A percentile compares a stretch with the other conserved stretches of the same genome.
These are phyloP conservation scores for Glomeris marginata DNA, from an alignment of 2,888 invertebrate genomes.

Conservation along the genomic window DNA sequence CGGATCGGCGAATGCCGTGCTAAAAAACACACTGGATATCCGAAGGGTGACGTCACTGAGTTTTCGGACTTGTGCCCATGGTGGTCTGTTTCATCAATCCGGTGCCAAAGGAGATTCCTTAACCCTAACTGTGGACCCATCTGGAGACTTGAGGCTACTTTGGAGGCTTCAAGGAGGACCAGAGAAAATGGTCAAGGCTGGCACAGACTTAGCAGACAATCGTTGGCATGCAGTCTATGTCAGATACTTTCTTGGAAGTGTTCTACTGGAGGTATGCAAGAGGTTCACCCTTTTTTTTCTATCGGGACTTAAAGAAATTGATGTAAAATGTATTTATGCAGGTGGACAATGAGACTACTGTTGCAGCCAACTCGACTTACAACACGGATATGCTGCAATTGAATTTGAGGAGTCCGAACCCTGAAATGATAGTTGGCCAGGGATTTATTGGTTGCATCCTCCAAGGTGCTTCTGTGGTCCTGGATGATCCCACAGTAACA, in stretches of 20 bases:
- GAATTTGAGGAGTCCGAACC: slow-evolving; percentile 12
- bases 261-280: slow-evolving; percentile 13
- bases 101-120: slow-evolving; percentile 17
- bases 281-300: neutral
- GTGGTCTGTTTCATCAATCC: slow-evolving; percentile 18
- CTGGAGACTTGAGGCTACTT: slow-evolving; percentile 14
- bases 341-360: slow-evolving; percentile 6
- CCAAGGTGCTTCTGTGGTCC: slow-evolving; percentile 72
- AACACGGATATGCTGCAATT: slow-evolving; percentile 13
- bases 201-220: slow-evolving; percentile 16
- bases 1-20: slow-evolving; percentile 15
- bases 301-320: neutral
- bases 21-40: slow-evolving; percentile 14
- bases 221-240: slow-evolving; percentile 19
- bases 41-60: slow-evolving; percentile 17
- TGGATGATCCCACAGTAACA: slow-evolving; percentile 30
- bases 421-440: slow-evolving; percentile 52
- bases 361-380: slow-evolving; percentile 15
- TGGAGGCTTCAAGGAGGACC: slow-evolving; percentile 12
- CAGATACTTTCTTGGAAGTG: slow-evolving; percentile 14
- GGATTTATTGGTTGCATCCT: slow-evolving; percentile 68
- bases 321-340: neutral
- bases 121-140: slow-evolving; percentile 13
- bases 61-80: slow-evolving; percentile 19
- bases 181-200: slow-evolving; percentile 12